phyloP scores from a whole-genome alignment of 2,113 vertebrate genomes.

The Merops nubicus region DNA sequence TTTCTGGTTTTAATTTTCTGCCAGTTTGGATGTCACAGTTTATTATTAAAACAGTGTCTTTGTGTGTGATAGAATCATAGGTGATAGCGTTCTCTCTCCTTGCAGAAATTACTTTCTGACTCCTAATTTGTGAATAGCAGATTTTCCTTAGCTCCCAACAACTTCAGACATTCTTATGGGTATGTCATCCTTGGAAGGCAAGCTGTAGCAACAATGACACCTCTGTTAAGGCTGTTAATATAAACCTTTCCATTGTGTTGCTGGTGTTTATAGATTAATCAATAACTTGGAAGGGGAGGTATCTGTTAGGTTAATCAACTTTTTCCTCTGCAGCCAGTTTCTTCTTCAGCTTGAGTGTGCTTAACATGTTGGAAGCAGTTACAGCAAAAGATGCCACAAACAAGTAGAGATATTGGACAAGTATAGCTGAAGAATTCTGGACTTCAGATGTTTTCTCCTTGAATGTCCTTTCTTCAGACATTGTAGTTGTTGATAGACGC shows the following conservation, averaged over 20 bases:
- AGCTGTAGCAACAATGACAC: background rate
- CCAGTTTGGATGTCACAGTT: background rate
- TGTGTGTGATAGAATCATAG: background rate
- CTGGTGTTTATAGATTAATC: conserved; percentile 11
- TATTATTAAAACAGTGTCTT: background rate
- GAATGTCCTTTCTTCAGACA: background rate
- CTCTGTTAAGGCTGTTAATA: background rate
- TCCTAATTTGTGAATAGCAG: background rate
- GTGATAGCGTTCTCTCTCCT: background rate
- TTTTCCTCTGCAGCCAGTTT: background rate
- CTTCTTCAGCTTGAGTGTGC: background rate
- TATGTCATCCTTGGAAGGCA: background rate
- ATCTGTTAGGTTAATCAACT: background rate
- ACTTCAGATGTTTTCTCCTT: background rate
- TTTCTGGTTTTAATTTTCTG: background rate
- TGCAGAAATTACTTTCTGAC: background rate
- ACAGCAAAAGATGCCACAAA: background rate
- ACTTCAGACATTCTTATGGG: background rate
- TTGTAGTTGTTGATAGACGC: background rate
- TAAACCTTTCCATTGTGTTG: background rate
- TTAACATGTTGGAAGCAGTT: background rate
- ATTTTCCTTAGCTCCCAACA: background rate
- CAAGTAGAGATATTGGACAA: background rate
- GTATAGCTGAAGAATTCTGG: background rate
- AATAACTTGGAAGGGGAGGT: background rate